A percentile compares a stretch with the other conserved stretches of the same genome.
Conservation (phyloP, 2,888 invertebrate genomes). For the Frankliniella intonsa region DNA sequence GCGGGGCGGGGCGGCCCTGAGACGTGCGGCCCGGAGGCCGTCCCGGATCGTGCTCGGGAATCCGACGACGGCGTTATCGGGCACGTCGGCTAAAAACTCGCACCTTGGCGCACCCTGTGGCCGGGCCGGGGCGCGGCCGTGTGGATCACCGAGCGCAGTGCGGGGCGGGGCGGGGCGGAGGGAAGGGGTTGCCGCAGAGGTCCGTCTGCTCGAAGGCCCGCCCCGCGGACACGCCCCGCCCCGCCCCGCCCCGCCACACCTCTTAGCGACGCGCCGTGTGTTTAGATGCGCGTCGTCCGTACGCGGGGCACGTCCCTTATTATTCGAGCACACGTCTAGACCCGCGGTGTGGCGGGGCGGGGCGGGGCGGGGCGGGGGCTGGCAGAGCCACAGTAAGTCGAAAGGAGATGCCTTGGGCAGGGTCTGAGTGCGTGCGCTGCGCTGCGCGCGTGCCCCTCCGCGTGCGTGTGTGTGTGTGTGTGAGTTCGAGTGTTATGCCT, state of each 20-base stretch:
- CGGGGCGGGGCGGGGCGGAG: no score
- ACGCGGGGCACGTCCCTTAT: neutral
- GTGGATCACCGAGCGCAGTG: no score
- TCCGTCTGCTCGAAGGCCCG: neutral
- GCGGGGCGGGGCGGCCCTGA: neutral
- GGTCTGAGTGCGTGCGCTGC: no score
- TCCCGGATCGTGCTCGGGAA: neutral
- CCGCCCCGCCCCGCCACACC: neutral
- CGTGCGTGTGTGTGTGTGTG: no score
- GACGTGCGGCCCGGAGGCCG: neutral
- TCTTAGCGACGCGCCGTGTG: neutral
- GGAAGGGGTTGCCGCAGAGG: no score
- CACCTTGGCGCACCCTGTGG: neutral
- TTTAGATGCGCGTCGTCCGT: conserved; percentile 3
- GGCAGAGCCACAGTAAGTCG: no score
- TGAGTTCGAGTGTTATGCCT: no score
- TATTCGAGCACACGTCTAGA: conserved; percentile 5
- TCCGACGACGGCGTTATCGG: conserved; percentile 15
- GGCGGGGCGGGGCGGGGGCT: neutral
- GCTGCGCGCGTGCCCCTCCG: no score
- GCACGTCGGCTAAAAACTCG: neutral
- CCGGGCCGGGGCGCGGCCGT: no score
- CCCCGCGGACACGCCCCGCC: neutral
- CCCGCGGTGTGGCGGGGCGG: neutral
- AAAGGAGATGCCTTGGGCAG: no score